Conservation (phyloP, 2,113 vertebrate species). For the Pavo muticus region DNA sequence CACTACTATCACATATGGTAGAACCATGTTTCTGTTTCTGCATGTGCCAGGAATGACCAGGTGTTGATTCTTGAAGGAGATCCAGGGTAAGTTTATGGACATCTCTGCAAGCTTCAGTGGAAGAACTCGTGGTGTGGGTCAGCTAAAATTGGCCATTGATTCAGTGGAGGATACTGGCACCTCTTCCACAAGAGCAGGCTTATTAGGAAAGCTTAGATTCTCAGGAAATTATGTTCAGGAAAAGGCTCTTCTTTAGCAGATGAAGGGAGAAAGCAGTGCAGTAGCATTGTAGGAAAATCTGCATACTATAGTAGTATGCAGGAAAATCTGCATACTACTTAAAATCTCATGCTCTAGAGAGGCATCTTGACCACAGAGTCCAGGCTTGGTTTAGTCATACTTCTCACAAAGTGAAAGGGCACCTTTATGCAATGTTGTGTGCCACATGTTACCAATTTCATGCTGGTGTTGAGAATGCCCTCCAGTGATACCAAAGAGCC, state of each 20-base stretch:
- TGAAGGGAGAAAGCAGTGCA: neutral
- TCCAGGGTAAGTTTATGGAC: neutral
- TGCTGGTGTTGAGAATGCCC: neutral
- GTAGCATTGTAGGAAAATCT: neutral
- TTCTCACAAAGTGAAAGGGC: neutral
- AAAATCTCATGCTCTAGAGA: neutral
- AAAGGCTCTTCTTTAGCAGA: neutral
- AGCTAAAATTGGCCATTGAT: fast-evolving
- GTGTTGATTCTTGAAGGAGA: neutral
- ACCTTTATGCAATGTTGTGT: neutral
- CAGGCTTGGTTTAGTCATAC: neutral
- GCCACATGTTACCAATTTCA: fast-evolving
- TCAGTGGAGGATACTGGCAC: fast-evolving
- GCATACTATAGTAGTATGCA: too few relatives aligned
- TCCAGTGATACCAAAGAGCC: neutral
- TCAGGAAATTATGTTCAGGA: neutral
- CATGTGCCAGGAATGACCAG: neutral
- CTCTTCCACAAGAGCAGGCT: neutral
- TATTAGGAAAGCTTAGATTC: neutral
- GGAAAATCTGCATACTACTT: neutral
- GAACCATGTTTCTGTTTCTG: neutral
- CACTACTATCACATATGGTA: neutral
- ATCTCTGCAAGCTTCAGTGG: neutral
- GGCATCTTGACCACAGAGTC: neutral
- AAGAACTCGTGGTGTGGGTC: neutral